A percentile compares a stretch with the other conserved stretches of the same genome.
These are phyloP conservation scores for Astyanax mexicanus DNA, from an alignment of 2,797 vertebrate species.

Conservation along the genomic window DNA sequence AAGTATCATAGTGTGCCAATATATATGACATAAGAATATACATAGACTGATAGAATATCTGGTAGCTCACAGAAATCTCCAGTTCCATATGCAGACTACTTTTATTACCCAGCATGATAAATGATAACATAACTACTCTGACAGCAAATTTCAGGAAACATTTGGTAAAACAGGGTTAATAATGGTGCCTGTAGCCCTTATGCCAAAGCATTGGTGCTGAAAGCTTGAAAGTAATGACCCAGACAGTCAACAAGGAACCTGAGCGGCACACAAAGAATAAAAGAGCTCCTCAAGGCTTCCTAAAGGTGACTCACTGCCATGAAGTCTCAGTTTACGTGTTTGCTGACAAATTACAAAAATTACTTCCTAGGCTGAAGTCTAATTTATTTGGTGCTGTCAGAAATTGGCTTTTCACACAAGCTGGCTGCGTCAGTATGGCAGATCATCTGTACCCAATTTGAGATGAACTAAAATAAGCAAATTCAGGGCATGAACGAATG, in stretches of 20 bases:
- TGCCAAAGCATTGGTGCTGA: neutral
- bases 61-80: no score
- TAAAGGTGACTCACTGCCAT: conserved; percentile 41
- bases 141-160: no score
- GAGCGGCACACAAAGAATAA: conserved; percentile 9
- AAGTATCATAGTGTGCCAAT: no score
- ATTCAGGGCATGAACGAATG: neutral
- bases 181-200: no score
- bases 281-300: neutral
- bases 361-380: conserved; percentile 13
- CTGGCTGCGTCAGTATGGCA: neutral
- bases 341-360: conserved; percentile 22
- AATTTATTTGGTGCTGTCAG: neutral
- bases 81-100: no score
- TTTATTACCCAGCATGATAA: no score
- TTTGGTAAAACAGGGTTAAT: neutral
- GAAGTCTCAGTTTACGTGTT: conserved; percentile 31
- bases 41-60: no score
- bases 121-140: no score
- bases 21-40: no score
- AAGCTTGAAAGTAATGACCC: conserved; percentile 17
- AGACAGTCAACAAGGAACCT: conserved; percentile 13
- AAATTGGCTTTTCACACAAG: neutral
- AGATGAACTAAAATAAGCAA: neutral
- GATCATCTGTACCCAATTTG: neutral